A percentile compares a stretch with the other conserved stretches of the same genome.
Evolutionary conservation across 2,797 vertebrate species (phyloP).

Genomic region (Oreochromis grahami): DNA sequence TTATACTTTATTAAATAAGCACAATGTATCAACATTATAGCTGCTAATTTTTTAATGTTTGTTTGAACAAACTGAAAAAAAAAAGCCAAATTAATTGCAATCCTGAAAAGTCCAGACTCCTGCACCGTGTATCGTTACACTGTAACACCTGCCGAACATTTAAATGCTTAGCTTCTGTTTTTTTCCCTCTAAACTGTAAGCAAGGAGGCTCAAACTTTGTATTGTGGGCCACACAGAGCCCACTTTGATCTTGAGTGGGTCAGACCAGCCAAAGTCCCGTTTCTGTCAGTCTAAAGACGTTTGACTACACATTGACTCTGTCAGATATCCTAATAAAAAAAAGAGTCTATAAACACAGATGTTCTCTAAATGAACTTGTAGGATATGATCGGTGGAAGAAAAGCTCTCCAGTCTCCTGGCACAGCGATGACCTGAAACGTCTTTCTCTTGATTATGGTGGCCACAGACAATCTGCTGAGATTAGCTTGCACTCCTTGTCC

Average conservation of each 20-base stretch:
- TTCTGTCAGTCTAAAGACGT: neutral
- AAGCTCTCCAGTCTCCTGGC: neutral
- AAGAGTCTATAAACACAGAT: neutral
- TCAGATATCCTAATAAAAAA: neutral
- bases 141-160: neutral
- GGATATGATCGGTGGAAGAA: neutral
- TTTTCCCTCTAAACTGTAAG: neutral
- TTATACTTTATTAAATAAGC: neutral
- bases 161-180: neutral
- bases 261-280: neutral
- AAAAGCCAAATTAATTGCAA: neutral
- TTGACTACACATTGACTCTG: neutral
- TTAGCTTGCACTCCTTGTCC: neutral
- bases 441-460: neutral
- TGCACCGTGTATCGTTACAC: neutral
- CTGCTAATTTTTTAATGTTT: neutral
- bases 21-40: neutral
- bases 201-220: neutral
- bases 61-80: neutral
- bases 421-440: neutral
- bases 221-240: neutral
- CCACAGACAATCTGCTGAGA: neutral
- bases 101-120: neutral
- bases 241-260: neutral
- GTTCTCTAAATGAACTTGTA: neutral